Conservation (phyloP, 1,140 invertebrate genomes). For the Lanistes nyassanus region DNA sequence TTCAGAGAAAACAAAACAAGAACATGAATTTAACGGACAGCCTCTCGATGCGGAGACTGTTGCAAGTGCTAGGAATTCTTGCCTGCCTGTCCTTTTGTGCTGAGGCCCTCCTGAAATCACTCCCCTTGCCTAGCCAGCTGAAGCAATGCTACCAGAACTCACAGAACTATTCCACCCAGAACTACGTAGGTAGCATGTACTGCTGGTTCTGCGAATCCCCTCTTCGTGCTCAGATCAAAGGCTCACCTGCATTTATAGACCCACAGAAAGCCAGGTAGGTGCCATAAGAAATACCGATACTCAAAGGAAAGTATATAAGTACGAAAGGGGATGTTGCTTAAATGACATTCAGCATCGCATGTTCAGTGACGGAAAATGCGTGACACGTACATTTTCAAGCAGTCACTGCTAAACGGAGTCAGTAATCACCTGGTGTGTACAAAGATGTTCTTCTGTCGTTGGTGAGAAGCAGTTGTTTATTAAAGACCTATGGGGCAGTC, state of each 20-base stretch:
- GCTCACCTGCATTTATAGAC: background rate
- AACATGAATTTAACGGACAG: background rate
- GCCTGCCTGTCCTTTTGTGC: constrained; percentile 11
- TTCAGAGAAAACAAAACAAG: background rate
- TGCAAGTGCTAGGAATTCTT: constrained; percentile 4
- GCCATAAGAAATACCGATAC: too few relatives aligned
- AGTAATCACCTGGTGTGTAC: too few relatives aligned
- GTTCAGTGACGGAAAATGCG: too few relatives aligned
- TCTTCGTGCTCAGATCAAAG: constrained; percentile 10
- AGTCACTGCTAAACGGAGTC: too few relatives aligned
- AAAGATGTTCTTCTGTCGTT: too few relatives aligned
- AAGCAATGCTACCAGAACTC: constrained; percentile 22
- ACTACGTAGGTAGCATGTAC: constrained; percentile 15
- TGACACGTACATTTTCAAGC: too few relatives aligned
- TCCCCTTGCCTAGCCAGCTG: constrained; percentile 12
- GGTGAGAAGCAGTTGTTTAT: too few relatives aligned
- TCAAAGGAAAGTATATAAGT: too few relatives aligned
- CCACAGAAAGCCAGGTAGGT: constrained; percentile 9
- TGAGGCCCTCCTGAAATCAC: background rate
- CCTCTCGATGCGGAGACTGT: background rate
- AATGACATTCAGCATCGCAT: too few relatives aligned
- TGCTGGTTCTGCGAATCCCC: constrained; percentile 26
- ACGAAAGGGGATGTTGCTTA: too few relatives aligned
- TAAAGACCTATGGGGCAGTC: background rate
- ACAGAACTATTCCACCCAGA: constrained; percentile 11